Conservation (phyloP, 1,140 invertebrate genomes). For the Lepeophtheirus salmonis region DNA sequence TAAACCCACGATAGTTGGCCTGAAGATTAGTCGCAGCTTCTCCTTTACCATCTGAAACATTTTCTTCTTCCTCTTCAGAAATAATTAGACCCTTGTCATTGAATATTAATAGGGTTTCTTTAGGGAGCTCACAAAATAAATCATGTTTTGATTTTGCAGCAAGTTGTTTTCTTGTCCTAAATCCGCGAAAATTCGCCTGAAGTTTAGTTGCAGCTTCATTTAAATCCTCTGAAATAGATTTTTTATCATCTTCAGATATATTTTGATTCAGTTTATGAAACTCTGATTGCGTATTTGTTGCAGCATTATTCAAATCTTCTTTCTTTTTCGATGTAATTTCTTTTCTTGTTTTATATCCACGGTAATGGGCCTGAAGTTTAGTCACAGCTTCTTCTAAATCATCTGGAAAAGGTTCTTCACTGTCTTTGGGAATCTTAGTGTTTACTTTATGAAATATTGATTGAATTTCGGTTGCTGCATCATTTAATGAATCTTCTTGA, state of each 20-base stretch:
- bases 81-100: no score
- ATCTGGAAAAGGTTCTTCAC: slow-evolving; percentile 21
- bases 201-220: slow-evolving; percentile 1
- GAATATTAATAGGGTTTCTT: no score
- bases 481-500: slow-evolving; percentile 1
- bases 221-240: background rate
- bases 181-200: background rate
- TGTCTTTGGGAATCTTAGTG: background rate
- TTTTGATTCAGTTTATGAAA: background rate
- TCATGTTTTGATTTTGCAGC: no score
- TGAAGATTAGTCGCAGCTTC: no score
- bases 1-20: no score
- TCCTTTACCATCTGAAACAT: no score
- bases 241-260: background rate
- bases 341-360: slow-evolving; percentile 21
- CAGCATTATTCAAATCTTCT: slow-evolving; percentile 2
- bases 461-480: background rate
- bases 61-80: no score
- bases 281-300: background rate
- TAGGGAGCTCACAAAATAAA: no score
- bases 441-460: background rate
- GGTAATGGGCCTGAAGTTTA: slow-evolving; percentile 31
- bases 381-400: slow-evolving; percentile 31
- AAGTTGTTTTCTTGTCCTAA: no score
- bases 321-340: slow-evolving; percentile 19